Conservation (phyloP, 2,113 vertebrate genomes). For the Ondatra zibethicus region DNA sequence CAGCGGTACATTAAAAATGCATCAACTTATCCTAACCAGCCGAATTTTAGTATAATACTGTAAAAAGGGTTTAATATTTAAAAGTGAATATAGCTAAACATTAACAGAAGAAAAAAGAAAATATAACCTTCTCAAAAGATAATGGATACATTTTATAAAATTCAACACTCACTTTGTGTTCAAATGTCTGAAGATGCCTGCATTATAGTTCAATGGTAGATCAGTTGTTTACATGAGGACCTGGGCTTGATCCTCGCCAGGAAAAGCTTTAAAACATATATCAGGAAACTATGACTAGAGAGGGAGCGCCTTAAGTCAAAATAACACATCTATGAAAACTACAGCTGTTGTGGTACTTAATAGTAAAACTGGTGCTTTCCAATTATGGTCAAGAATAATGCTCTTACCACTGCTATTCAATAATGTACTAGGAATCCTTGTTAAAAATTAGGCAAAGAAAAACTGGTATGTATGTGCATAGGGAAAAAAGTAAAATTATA, state of each 20-base stretch:
- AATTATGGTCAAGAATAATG: neutral
- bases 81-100: neutral
- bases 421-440: slow-evolving; percentile 5
- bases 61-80: neutral
- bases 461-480: neutral
- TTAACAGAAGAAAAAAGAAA: neutral
- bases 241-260: neutral
- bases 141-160: slow-evolving; percentile 3
- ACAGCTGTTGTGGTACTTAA: neutral
- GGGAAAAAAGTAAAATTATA: slow-evolving; percentile 3
- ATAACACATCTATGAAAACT: neutral
- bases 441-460: neutral
- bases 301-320: neutral
- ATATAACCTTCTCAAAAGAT: slow-evolving; percentile 33
- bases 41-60: neutral
- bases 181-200: slow-evolving; percentile 13
- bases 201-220: neutral
- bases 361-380: slow-evolving; percentile 23
- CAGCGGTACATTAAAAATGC: neutral
- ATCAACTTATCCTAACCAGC: neutral
- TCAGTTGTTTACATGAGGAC: neutral
- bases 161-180: neutral
- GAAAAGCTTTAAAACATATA: neutral
- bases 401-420: neutral
- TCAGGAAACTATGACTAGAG: slow-evolving; percentile 34